Conservation (phyloP, 1,140 invertebrate genomes). For the Tetraneura akinire region DNA sequence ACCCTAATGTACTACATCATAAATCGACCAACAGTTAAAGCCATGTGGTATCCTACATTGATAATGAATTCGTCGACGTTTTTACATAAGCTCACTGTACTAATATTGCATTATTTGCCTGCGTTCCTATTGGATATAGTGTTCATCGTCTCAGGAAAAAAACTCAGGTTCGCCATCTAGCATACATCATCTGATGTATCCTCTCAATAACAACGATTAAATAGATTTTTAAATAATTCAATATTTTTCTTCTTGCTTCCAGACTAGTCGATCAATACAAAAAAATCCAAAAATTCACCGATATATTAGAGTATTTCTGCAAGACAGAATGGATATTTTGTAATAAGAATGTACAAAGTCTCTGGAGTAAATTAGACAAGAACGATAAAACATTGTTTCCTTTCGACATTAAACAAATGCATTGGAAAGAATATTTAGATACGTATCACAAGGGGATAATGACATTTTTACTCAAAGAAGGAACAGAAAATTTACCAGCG, state of each 20-base stretch:
- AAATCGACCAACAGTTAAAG: constrained; percentile 60
- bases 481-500: constrained; percentile 27
- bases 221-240: too few relatives aligned
- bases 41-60: constrained; percentile 63
- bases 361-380: constrained; percentile 65
- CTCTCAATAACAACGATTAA: neutral
- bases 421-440: constrained; percentile 78
- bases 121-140: constrained; percentile 57
- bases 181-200: too few relatives aligned
- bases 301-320: constrained; percentile 53
- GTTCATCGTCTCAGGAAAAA: constrained; percentile 55
- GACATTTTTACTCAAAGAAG: constrained; percentile 45
- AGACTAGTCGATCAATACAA: constrained; percentile 71
- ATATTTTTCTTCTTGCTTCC: neutral
- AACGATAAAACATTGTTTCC: constrained; percentile 69
- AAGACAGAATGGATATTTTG: constrained; percentile 53
- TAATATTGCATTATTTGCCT: constrained; percentile 59
- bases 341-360: constrained; percentile 66
- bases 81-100: constrained; percentile 60
- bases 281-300: constrained; percentile 72
- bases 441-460: constrained; percentile 42
- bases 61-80: constrained; percentile 59
- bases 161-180: constrained; percentile 58
- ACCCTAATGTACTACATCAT: constrained; percentile 61
- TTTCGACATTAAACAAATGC: constrained; percentile 76